These are phyloP conservation scores for Melipona beecheii DNA, from an alignment of 2,888 invertebrate genomes.

Conservation along the genomic window DNA sequence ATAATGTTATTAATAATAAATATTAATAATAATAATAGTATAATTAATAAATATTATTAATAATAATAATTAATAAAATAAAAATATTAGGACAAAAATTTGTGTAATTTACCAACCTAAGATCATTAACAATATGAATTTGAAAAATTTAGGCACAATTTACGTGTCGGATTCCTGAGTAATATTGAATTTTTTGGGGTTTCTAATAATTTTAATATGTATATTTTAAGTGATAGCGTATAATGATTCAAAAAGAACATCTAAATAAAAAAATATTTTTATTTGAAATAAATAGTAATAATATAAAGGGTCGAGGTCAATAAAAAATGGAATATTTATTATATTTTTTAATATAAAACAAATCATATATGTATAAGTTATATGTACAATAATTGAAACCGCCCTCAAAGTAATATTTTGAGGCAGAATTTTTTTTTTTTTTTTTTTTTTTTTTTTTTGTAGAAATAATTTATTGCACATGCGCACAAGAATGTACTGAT, in stretches of 20 bases:
- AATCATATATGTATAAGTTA: slow-evolving; percentile 79
- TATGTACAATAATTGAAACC: slow-evolving; percentile 83
- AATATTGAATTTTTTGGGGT: neutral
- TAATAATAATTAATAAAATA: slow-evolving; percentile 12
- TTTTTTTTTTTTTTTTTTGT: slow-evolving; percentile 32
- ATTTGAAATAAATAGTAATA: slow-evolving; percentile 9
- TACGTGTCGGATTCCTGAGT: neutral
- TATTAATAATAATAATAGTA: too few relatives aligned
- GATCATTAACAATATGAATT: neutral
- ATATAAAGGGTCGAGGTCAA: slow-evolving; percentile 62
- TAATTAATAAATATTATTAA: neutral
- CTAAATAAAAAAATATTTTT: neutral
- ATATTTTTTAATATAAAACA: slow-evolving; percentile 77
- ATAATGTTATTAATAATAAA: too few relatives aligned
- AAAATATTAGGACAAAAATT: slow-evolving; percentile 5
- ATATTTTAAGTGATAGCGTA: neutral
- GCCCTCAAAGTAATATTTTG: slow-evolving; percentile 75
- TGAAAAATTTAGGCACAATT: neutral
- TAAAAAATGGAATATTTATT: slow-evolving; percentile 75
- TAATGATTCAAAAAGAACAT: neutral
- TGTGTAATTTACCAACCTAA: too few relatives aligned
- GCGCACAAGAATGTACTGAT: slow-evolving; percentile 62
- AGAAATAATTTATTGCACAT: slow-evolving; percentile 73
- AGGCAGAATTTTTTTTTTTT: slow-evolving; percentile 64
- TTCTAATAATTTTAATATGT: neutral